Base-by-base conservation (phyloP, 2,888 invertebrate species). In the Hypena proboscidalis region DNA sequence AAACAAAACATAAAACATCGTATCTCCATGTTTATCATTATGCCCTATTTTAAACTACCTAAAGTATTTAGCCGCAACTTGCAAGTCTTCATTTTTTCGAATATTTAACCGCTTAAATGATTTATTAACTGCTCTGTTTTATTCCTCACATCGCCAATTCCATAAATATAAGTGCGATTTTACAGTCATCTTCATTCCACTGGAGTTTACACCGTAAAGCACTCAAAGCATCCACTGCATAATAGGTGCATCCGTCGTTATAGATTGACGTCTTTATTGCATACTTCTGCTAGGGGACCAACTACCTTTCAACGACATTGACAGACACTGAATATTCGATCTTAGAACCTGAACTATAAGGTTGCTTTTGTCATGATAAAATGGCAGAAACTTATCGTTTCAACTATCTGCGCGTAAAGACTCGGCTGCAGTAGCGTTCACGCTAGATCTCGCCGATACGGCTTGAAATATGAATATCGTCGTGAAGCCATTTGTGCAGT, bases 181-280 rank as follows among this genome's bases (percentile, higher is more conserved):
- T 64, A 53, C 63, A 58, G 58, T 55, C 62, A 72, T 77, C 62
- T 72, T 70, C 70, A 80, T 80, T 76, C 75, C 38, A 49, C 45
- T 49, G 48, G 50, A 63, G 70, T 74, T 68, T 74, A 77, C 79
- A 75, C 66, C 70, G 72, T 78, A 77, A 79, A 78, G 80, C 78
- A 79, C 80, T 82, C 75, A 71, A 69, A 67, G 69, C 76, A 78
- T 74, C 68, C 63, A 70, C 63, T 68, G 71, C 70, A 77, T 80
- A 80, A 81, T 80, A 69, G 77, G 75, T 71, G 78, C 81, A 80
- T 77, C 73, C 72, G 75, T 75, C 76, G 72, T 74, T 77, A 77
- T 66, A 62, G 76, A 79, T 78, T 80, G 82, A 81, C 74, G 76
- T 75, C 77, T 80, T 79, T 80, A 82, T 76, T 76, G 80, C 80